Percentiles rank a stretch among this genome's conserved stretches.
Conservation (phyloP, 2,888 invertebrate species). For the Acanthoscelides obtectus region DNA sequence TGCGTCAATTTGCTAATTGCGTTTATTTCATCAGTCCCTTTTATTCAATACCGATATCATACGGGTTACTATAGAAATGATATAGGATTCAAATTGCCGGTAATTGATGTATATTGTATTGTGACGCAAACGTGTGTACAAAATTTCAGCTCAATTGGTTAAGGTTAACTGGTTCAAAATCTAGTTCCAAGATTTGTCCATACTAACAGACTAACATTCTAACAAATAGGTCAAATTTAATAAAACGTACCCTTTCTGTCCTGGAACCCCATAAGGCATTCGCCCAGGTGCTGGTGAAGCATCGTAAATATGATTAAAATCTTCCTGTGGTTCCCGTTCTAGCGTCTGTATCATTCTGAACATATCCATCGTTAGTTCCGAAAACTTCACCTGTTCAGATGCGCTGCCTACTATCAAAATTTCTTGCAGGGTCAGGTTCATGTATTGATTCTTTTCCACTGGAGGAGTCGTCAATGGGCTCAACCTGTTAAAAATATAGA, state of each 20-base stretch:
- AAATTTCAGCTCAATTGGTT: too few species aligned
- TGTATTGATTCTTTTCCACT: conserved; percentile 79
- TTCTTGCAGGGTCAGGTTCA: conserved; percentile 87
- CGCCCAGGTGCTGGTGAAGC: conserved; percentile 66
- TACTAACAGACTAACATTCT: too few species aligned
- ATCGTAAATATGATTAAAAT: conserved; percentile 68
- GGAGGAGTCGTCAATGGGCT: conserved; percentile 81
- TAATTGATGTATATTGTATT: too few species aligned
- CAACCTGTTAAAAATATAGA: conserved; percentile 52
- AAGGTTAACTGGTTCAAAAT: background rate
- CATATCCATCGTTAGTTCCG: conserved; percentile 96
- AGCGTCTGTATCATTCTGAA: conserved; percentile 93
- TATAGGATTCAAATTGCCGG: too few species aligned
- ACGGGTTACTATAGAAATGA: too few species aligned
- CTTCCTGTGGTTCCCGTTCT: conserved; percentile 87
- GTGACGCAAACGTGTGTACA: too few species aligned
- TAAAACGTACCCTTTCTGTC: conserved; percentile 40
- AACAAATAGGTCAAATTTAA: conserved; percentile 1
- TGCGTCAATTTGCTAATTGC: too few species aligned
- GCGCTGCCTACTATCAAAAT: conserved; percentile 91
- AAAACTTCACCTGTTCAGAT: conserved; percentile 92
- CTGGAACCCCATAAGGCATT: conserved; percentile 51
- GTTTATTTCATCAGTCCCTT: too few species aligned
- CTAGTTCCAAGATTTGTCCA: too few species aligned
- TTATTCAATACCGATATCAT: too few species aligned